Conservation (phyloP, 2,113 vertebrate genomes). For the Rhombomys opimus region DNA sequence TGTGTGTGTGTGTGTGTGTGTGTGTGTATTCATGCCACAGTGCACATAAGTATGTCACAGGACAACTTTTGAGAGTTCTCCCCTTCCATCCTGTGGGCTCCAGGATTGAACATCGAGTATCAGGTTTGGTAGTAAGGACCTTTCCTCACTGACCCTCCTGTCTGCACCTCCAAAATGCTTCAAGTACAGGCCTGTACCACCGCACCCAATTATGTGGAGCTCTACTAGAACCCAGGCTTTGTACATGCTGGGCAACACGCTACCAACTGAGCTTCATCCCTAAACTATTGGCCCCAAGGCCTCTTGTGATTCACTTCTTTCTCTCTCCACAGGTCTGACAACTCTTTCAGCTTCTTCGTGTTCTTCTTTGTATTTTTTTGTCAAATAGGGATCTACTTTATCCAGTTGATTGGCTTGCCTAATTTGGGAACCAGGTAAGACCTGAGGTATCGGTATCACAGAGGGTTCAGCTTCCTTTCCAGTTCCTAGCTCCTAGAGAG, state of each 20-base stretch:
- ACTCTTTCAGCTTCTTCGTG: constrained; percentile 99
- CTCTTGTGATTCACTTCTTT: not conserved
- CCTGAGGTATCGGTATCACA: not conserved
- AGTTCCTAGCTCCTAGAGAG: constrained; percentile 5
- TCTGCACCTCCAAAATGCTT: too few species aligned
- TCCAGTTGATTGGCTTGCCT: constrained; percentile 96
- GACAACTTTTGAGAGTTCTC: not conserved
- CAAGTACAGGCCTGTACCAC: too few species aligned
- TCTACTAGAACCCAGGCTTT: too few species aligned
- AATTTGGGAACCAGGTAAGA: constrained; percentile 96
- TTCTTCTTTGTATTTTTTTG: constrained; percentile 99
- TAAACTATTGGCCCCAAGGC: not conserved
- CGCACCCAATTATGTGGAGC: too few species aligned
- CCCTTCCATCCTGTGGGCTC: not conserved
- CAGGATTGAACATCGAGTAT: not conserved
- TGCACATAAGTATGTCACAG: not conserved
- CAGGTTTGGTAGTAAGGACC: not conserved
- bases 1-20: not conserved
- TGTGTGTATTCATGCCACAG: not conserved
- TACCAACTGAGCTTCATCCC: too few species aligned
- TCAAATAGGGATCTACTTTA: constrained; percentile 95
- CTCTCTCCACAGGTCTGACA: constrained; percentile 93
- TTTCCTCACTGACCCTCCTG: not conserved
- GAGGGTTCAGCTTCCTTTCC: not conserved
- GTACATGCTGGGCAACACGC: too few species aligned